A percentile compares a stretch with the other conserved stretches of the same genome.
phyloP scores from a whole-genome alignment of 2,797 vertebrate species.

The Scomberomorus guttatus region DNA sequence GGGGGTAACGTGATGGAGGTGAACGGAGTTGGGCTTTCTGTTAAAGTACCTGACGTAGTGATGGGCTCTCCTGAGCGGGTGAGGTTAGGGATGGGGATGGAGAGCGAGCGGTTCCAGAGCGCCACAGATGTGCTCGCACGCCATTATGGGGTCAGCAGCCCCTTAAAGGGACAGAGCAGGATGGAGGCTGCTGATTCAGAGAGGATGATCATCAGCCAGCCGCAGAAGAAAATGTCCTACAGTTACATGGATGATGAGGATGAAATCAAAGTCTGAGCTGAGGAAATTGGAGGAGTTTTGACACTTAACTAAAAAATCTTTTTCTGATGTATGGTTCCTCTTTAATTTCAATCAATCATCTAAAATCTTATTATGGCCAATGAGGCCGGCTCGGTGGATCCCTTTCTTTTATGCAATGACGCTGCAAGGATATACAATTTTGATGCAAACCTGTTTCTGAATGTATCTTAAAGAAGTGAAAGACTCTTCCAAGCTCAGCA shows the following conservation, averaged over 20 bases:
- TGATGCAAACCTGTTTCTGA: conserved; percentile 52
- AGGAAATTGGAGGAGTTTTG: conserved; percentile 17
- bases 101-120: conserved; percentile 85
- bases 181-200: conserved; percentile 71
- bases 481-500: conserved; percentile 30
- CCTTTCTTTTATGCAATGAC: conserved; percentile 28
- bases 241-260: conserved; percentile 90
- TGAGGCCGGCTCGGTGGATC: conserved; percentile 54
- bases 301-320: conserved; percentile 10
- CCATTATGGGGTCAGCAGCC: conserved; percentile 79
- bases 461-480: conserved; percentile 55
- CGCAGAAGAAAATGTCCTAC: conserved; percentile 83
- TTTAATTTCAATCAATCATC: conserved; percentile 38
- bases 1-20: conserved; percentile 46
- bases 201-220: conserved; percentile 47
- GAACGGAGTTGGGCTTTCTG: conserved; percentile 59
- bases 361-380: conserved; percentile 15
- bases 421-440: conserved; percentile 48
- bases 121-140: conserved; percentile 83
- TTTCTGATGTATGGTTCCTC: conserved; percentile 34
- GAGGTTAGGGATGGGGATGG: conserved; percentile 71
- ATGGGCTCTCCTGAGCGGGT: conserved; percentile 54
- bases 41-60: conserved; percentile 70
- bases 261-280: conserved; percentile 93
- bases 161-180: conserved; percentile 70